Evolutionary conservation across 2,888 invertebrate species (phyloP).

Genomic region (Siphlonurus alternatus): DNA sequence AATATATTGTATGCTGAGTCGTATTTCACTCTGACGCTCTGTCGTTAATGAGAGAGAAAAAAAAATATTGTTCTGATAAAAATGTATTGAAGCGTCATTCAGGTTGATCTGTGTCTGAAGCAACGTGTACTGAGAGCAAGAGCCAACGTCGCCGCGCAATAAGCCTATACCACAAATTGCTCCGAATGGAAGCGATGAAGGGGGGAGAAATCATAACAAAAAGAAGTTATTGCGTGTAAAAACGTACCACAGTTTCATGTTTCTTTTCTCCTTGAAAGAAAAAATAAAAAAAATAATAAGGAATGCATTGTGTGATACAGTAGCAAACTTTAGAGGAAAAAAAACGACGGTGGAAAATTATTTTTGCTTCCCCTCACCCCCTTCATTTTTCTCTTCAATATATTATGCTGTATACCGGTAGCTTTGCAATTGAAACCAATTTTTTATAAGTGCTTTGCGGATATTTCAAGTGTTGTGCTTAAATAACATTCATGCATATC

Average conservation of each 20-base stretch:
- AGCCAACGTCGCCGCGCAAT: neutral
- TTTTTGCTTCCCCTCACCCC: neutral
- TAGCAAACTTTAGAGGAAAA: neutral
- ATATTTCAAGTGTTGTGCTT: neutral
- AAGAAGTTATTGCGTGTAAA: neutral
- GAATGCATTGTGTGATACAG: neutral
- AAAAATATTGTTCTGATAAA: too few species aligned
- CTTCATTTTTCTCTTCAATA: neutral
- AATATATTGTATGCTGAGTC: too few species aligned
- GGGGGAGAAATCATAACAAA: neutral
- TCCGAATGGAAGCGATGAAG: neutral
- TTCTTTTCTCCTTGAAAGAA: neutral
- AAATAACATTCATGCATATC: neutral
- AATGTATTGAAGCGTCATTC: too few species aligned
- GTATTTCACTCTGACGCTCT: too few species aligned
- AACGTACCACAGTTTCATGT: neutral
- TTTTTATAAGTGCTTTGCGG: neutral
- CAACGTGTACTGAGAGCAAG: too few species aligned
- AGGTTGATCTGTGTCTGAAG: too few species aligned
- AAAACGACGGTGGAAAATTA: too few species aligned
- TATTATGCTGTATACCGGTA: neutral
- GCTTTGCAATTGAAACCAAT: neutral
- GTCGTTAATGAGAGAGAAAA: too few species aligned
- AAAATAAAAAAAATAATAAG: neutral
- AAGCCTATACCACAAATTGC: neutral